These are phyloP conservation scores for Tetheella fluctuosa DNA, from an alignment of 2,888 invertebrate genomes.

Conservation along the genomic window DNA sequence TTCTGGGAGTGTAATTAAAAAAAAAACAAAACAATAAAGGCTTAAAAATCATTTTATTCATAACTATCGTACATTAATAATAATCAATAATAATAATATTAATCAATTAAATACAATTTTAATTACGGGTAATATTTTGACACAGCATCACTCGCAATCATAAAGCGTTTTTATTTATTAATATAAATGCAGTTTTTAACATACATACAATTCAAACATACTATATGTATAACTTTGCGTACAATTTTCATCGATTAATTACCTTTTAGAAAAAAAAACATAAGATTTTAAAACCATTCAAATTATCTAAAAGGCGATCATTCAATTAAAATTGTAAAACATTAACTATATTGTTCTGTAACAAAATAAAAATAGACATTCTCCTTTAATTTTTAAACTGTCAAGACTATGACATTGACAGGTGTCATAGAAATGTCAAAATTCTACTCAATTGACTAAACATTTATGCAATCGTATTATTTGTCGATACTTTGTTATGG, in stretches of 20 bases:
- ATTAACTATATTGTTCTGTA: neutral
- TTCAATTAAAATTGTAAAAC: conserved; percentile 2
- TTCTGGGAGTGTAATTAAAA: too few species aligned
- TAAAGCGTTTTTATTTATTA: conserved; percentile 59
- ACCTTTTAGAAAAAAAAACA: neutral
- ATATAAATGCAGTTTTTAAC: conserved; percentile 67
- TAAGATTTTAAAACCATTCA: too few species aligned
- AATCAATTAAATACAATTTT: conserved; percentile 66
- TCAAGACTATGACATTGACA: neutral
- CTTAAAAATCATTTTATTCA: conserved; percentile 82
- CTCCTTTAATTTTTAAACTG: neutral
- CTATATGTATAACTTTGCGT: neutral
- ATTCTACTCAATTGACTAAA: neutral
- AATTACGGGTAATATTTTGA: conserved; percentile 62
- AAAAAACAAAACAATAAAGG: conserved; percentile 50
- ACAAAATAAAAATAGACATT: neutral
- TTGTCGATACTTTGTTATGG: neutral
- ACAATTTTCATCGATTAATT: neutral
- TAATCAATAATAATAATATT: conserved; percentile 60
- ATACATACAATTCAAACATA: conserved; percentile 31
- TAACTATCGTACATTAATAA: conserved; percentile 82
- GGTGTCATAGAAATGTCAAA: neutral
- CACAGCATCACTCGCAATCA: conserved; percentile 62
- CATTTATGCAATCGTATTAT: neutral
- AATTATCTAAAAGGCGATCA: neutral